These are phyloP conservation scores for Psammodynastes pulverulentus DNA, from an alignment of 2,113 vertebrate genomes.

Conservation along the genomic window DNA sequence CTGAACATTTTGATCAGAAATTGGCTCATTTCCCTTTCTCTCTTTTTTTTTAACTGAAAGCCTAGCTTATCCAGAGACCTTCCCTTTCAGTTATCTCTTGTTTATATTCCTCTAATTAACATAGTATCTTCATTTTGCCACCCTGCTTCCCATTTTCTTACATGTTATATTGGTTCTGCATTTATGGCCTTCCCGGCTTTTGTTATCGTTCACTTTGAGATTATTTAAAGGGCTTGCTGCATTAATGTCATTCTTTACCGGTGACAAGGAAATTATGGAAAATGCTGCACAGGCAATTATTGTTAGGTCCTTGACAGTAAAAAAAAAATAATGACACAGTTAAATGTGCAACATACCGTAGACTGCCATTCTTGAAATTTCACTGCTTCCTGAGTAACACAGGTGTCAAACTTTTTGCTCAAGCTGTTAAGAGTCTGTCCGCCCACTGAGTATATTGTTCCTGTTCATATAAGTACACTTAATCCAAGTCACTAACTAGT, in stretches of 20 bases:
- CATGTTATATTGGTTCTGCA: neutral
- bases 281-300: constrained; percentile 48
- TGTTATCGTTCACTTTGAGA: constrained; percentile 34
- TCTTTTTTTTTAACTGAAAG: neutral
- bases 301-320: constrained; percentile 41
- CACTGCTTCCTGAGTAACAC: constrained; percentile 17
- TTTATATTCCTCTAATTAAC: constrained; percentile 3
- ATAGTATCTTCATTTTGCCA: neutral
- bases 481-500: neutral
- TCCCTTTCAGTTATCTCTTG: neutral
- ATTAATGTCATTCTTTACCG: constrained; percentile 36
- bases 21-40: neutral
- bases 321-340: constrained; percentile 34
- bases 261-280: constrained; percentile 51
- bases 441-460: neutral
- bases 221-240: constrained; percentile 30
- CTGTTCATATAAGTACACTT: neutral
- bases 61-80: neutral
- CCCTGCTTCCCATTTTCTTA: neutral
- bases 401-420: neutral
- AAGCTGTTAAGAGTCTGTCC: neutral
- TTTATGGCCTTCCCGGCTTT: constrained; percentile 13
- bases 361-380: neutral
- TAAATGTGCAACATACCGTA: constrained; percentile 46
- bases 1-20: neutral